Evolutionary conservation across 2,888 invertebrate species (phyloP).

Genomic region (Rhogogaster chlorosoma): DNA sequence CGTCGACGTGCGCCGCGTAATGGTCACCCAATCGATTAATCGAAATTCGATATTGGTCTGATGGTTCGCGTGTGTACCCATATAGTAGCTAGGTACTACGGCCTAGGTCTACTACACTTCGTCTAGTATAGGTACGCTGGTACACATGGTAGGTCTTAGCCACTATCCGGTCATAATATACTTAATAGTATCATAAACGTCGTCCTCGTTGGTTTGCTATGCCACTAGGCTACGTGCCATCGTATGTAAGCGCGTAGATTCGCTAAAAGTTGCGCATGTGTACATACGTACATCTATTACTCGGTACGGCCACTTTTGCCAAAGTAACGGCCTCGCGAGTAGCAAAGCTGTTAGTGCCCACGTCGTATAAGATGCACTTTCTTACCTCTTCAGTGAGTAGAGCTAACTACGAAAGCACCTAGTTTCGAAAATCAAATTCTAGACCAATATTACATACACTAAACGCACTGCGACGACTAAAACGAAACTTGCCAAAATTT

Average conservation of each 20-base stretch:
- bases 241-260: constrained; percentile 14
- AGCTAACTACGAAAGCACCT: neutral
- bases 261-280: constrained; percentile 10
- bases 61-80: constrained; percentile 35
- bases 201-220: constrained; percentile 62
- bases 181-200: constrained; percentile 73
- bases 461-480: neutral
- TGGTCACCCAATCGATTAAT: constrained; percentile 75
- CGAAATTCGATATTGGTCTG: constrained; percentile 74
- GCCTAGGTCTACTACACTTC: neutral
- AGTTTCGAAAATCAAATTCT: neutral
- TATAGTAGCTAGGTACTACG: neutral
- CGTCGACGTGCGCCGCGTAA: constrained; percentile 64
- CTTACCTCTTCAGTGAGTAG: neutral
- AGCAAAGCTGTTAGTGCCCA: neutral
- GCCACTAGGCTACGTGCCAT: constrained; percentile 49
- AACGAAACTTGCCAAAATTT: neutral
- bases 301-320: constrained; percentile 1
- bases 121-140: neutral
- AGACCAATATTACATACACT: neutral
- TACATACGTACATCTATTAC: constrained; percentile 17
- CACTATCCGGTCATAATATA: constrained; percentile 65
- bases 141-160: constrained; percentile 38
- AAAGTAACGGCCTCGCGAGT: constrained; percentile 20
- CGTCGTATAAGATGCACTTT: constrained; percentile 14